Conservation (phyloP, 2,113 vertebrate species). For the Macaca mulatta region DNA sequence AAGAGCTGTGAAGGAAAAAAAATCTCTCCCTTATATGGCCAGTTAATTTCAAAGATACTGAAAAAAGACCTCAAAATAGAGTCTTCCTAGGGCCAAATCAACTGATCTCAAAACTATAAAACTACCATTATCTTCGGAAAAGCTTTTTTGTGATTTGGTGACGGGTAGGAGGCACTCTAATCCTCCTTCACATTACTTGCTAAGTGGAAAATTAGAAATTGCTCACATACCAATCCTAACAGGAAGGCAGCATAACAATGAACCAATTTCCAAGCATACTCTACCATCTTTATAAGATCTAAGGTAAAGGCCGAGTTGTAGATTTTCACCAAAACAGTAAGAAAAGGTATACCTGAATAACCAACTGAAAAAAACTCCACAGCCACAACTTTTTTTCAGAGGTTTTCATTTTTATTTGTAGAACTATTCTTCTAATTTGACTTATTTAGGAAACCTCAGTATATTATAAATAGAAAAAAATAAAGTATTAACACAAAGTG, state of each 20-base stretch:
- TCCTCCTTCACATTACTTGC: neutral
- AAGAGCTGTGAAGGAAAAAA: neutral
- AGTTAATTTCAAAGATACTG: neutral
- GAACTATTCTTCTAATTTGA: neutral
- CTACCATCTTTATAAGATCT: neutral
- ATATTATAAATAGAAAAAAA: slow-evolving; percentile 5
- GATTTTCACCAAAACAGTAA: slow-evolving; percentile 15
- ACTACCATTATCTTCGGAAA: neutral
- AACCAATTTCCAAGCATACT: neutral
- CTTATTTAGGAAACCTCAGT: slow-evolving; percentile 8
- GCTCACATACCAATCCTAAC: slow-evolving; percentile 26
- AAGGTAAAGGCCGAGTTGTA: neutral
- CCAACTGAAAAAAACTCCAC: neutral
- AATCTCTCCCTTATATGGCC: neutral
- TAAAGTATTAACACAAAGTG: slow-evolving; percentile 41
- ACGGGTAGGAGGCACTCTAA: neutral
- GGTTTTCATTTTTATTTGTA: neutral
- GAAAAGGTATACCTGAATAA: neutral
- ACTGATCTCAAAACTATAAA: slow-evolving; percentile 15
- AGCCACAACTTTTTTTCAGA: neutral
- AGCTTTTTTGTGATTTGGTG: neutral
- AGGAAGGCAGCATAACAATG: neutral
- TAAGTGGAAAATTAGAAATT: slow-evolving; percentile 52
- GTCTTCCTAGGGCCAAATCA: neutral
- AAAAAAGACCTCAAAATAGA: neutral